Conservation (phyloP, 2,888 invertebrate genomes). For the Gortyna flavago region DNA sequence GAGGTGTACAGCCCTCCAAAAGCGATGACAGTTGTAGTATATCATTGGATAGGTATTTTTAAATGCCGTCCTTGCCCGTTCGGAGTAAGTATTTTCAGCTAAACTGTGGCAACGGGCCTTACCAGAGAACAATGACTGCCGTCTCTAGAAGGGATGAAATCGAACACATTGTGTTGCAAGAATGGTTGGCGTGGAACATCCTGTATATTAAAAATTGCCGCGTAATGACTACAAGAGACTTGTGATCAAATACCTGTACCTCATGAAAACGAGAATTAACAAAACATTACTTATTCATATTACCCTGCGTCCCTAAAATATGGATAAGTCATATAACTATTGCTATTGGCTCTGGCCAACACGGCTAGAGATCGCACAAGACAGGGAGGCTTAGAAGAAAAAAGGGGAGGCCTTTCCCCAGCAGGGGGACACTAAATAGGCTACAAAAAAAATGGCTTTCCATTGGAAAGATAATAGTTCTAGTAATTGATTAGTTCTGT, state of each 20-base stretch:
- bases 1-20: not conserved
- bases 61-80: too few relatives aligned
- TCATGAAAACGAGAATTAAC: constrained; percentile 18
- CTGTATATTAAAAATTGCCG: constrained; percentile 58
- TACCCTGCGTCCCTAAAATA: constrained; percentile 16
- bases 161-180: constrained; percentile 52
- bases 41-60: not conserved
- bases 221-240: constrained; percentile 41
- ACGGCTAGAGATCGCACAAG: too few relatives aligned
- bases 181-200: constrained; percentile 43
- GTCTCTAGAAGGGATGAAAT: constrained; percentile 51
- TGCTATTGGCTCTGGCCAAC: too few relatives aligned
- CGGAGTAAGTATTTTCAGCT: not conserved
- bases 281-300: constrained; percentile 16
- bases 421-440: too few relatives aligned
- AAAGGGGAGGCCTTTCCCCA: too few relatives aligned
- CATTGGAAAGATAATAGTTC: constrained; percentile 2
- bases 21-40: not conserved
- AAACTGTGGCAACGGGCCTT: constrained; percentile 53
- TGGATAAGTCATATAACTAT: not conserved
- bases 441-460: too few relatives aligned
- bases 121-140: constrained; percentile 54
- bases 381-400: too few relatives aligned
- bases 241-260: constrained; percentile 23
- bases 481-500: constrained; percentile 15